Conservation (phyloP, 1,140 invertebrate genomes). For the Cardiocondyla obscurior region DNA sequence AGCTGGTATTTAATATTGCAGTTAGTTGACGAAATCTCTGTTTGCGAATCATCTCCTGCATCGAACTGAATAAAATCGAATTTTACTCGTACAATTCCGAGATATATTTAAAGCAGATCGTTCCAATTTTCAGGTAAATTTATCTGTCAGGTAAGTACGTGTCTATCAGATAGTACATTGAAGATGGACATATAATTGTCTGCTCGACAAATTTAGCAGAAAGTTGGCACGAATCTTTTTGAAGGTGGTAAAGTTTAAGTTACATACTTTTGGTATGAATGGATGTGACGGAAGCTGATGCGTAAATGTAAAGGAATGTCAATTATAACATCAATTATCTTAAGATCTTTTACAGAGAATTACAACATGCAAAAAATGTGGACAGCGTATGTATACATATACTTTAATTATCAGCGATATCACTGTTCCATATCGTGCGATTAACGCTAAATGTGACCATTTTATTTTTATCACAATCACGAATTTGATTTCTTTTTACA, state of each 20-base stretch:
- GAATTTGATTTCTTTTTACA: not conserved
- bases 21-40: not conserved
- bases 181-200: too few relatives aligned
- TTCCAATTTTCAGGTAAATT: too few relatives aligned
- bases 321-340: not conserved
- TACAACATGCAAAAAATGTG: not conserved
- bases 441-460: not conserved
- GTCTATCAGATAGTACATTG: too few relatives aligned
- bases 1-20: too few relatives aligned
- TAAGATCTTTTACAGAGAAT: not conserved
- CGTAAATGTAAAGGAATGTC: not conserved
- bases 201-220: too few relatives aligned
- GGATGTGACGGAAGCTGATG: not conserved
- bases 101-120: not conserved
- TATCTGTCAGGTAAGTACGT: too few relatives aligned
- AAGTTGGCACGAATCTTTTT: too few relatives aligned
- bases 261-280: not conserved
- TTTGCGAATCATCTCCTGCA: not conserved
- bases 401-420: not conserved
- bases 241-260: too few relatives aligned
- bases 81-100: not conserved
- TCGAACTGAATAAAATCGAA: not conserved
- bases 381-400: not conserved
- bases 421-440: not conserved
- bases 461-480: not conserved